These are phyloP conservation scores for Gobio occitaniae DNA, from an alignment of 2,797 vertebrate genomes.

Conservation along the genomic window DNA sequence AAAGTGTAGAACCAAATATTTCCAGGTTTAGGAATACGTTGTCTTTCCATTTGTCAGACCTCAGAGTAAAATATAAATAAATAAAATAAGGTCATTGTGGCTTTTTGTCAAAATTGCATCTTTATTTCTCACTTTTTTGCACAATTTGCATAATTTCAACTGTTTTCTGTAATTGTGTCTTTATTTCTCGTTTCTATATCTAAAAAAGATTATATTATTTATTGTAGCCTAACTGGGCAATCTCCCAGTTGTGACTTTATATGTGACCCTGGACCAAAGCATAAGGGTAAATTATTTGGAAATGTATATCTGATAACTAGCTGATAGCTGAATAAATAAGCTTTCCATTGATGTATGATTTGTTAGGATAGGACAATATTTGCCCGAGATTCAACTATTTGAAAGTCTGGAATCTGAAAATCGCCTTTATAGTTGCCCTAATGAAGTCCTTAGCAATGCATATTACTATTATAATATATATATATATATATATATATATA, in stretches of 20 bases:
- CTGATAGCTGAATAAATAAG: no score
- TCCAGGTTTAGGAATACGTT: background rate
- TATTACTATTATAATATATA: no score
- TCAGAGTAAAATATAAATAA: background rate
- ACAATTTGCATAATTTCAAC: background rate
- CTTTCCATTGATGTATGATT: no score
- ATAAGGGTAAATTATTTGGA: no score
- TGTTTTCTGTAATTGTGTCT: background rate
- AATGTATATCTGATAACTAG: no score
- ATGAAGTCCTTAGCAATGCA: no score
- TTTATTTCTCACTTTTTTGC: background rate
- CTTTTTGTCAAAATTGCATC: background rate
- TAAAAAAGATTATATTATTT: background rate
- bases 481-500: no score
- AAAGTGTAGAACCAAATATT: background rate
- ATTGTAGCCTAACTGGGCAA: background rate
- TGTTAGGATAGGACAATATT: no score
- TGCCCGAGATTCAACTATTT: no score
- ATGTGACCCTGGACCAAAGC: no score
- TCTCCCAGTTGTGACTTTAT: background rate
- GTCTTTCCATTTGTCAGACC: background rate
- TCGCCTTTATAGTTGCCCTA: no score
- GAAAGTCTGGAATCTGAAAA: no score
- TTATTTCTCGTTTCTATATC: background rate
- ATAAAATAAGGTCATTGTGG: background rate